Conservation (phyloP, 2,113 vertebrate species). For the Ceyx margarethae region DNA sequence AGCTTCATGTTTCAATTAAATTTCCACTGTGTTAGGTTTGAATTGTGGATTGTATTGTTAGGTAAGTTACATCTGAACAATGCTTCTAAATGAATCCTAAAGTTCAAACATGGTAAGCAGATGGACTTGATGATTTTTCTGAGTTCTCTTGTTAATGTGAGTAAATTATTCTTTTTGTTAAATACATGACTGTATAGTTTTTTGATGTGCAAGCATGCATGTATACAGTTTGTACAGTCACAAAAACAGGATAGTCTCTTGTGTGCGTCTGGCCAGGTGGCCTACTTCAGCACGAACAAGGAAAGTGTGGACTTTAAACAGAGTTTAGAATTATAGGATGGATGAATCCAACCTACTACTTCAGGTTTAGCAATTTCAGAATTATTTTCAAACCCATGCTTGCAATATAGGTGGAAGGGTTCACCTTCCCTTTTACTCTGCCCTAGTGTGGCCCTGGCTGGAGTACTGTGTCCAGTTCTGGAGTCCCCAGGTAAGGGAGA, state of each 20-base stretch:
- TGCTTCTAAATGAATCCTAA: neutral
- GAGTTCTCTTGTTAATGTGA: neutral
- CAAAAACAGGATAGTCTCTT: neutral
- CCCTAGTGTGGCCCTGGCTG: neutral
- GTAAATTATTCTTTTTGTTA: neutral
- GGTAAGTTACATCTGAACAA: neutral
- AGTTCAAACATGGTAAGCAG: fast-evolving
- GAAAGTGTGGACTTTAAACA: neutral
- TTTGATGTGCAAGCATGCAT: neutral
- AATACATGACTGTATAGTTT: neutral
- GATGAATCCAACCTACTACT: neutral
- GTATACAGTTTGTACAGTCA: neutral
- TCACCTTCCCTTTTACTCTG: neutral
- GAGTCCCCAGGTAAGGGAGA: neutral
- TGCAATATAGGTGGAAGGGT: neutral
- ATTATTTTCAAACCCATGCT: neutral
- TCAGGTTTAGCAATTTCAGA: neutral
- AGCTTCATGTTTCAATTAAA: neutral
- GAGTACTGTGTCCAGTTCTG: neutral
- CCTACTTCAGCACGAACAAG: neutral
- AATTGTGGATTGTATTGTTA: neutral
- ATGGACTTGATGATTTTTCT: neutral
- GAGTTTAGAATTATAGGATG: neutral
- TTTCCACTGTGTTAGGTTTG: neutral
- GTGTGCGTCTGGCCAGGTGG: neutral